Evolutionary conservation across 1,140 invertebrate genomes (phyloP).

Genomic region (Meteorus sp.): DNA sequence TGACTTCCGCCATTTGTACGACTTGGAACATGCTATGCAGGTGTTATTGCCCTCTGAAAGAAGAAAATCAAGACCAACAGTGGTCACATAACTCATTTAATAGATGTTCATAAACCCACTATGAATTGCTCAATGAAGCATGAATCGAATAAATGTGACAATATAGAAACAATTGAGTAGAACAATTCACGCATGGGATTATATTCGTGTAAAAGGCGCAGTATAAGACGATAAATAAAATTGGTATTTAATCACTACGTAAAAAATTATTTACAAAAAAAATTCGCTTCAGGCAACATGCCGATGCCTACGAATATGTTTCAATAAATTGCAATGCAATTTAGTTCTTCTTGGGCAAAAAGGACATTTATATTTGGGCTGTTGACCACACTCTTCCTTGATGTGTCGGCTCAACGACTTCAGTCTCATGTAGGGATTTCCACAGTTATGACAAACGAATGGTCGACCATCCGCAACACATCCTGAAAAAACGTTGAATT

Average conservation of each 20-base stretch:
- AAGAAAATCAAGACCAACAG: constrained; percentile 36
- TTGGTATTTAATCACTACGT: neutral
- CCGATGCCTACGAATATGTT: constrained; percentile 46
- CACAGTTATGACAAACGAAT: constrained; percentile 51
- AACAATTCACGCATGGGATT: no score
- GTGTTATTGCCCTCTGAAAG: constrained; percentile 48
- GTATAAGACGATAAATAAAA: neutral
- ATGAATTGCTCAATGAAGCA: neutral
- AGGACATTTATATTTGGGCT: constrained; percentile 57
- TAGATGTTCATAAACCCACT: constrained; percentile 39
- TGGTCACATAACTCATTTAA: constrained; percentile 35
- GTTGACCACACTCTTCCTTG: constrained; percentile 58
- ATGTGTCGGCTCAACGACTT: constrained; percentile 55
- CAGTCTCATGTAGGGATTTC: constrained; percentile 54
- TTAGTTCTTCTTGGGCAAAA: constrained; percentile 52
- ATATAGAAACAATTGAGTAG: no score
- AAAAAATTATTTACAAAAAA: neutral
- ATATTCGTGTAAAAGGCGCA: no score
- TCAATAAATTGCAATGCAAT: constrained; percentile 50
- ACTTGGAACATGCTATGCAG: constrained; percentile 58
- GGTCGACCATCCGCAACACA: constrained; percentile 12
- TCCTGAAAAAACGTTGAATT: constrained; percentile 36
- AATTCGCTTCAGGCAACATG: no score
- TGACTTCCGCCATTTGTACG: constrained; percentile 60
- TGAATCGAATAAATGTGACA: no score